phyloP scores from a whole-genome alignment of 2,888 invertebrate species.

The Tetragonisca angustula region DNA sequence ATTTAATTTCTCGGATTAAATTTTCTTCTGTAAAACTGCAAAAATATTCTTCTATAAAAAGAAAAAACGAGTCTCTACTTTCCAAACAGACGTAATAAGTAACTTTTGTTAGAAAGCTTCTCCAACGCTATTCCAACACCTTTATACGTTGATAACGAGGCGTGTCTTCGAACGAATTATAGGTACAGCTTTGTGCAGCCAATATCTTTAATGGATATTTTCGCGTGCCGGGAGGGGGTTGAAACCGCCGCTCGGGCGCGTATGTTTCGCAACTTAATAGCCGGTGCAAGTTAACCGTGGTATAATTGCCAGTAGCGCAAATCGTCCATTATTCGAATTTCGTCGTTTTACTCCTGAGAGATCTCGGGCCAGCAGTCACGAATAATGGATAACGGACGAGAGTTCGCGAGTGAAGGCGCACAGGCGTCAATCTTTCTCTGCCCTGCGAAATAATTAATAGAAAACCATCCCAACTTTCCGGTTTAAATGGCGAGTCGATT shows the following conservation, averaged over 20 bases:
- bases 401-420: not conserved
- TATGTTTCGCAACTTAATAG: constrained; percentile 17
- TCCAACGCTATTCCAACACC: too few species aligned
- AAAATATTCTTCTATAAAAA: too few species aligned
- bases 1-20: too few species aligned
- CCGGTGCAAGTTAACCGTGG: constrained; percentile 13
- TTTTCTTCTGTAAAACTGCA: too few species aligned
- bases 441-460: not conserved
- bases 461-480: not conserved
- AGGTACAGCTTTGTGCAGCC: not conserved
- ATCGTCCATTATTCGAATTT: constrained; percentile 44
- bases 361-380: not conserved
- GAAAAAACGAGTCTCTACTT: too few species aligned
- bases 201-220: constrained; percentile 2
- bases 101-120: too few species aligned
- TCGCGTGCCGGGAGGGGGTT: not conserved
- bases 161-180: not conserved
- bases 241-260: not conserved
- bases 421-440: not conserved
- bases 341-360: constrained; percentile 15
- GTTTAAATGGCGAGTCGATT: not conserved
- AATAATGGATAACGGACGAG: constrained; percentile 2
- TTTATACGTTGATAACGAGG: not conserved
- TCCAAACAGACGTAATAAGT: too few species aligned
- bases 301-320: constrained; percentile 32